phyloP scores from a whole-genome alignment of 2,888 invertebrate species.

The Anoplius nigerrimus region DNA sequence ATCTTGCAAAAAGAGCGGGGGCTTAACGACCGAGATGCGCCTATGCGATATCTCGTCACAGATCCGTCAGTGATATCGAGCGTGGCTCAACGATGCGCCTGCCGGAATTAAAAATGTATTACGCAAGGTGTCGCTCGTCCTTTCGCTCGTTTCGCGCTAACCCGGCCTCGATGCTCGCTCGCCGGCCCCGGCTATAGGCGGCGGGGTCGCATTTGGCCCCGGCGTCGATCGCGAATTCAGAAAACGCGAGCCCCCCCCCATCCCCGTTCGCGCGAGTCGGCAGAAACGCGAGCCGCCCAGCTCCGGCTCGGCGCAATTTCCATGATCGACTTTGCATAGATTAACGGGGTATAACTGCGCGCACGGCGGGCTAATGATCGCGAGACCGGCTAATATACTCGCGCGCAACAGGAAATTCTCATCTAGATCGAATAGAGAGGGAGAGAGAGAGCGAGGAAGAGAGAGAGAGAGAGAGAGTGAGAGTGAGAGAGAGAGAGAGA shows the following conservation, averaged over 20 bases:
- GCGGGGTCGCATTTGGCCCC: too few species aligned
- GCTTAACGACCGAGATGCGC: conserved; percentile 72
- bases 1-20: conserved; percentile 64
- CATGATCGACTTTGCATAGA: too few species aligned
- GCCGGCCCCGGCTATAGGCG: neutral
- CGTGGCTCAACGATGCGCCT: conserved; percentile 46
- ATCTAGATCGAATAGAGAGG: conserved; percentile 1
- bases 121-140: conserved; percentile 61
- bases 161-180: neutral
- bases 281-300: neutral
- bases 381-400: too few species aligned
- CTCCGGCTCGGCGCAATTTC: too few species aligned
- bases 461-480: conserved; percentile 5
- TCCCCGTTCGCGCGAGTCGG: neutral
- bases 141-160: neutral
- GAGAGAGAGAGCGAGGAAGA: neutral
- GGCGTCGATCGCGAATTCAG: neutral
- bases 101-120: conserved; percentile 72
- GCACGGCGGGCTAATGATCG: too few species aligned
- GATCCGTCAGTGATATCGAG: conserved; percentile 70
- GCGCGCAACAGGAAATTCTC: too few species aligned
- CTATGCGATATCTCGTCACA: conserved; percentile 70
- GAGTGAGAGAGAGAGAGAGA: neutral
- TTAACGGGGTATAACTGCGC: too few species aligned
- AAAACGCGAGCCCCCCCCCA: neutral